These are phyloP conservation scores for Helicoverpa zea DNA, from an alignment of 1,140 invertebrate genomes.

Conservation along the genomic window DNA sequence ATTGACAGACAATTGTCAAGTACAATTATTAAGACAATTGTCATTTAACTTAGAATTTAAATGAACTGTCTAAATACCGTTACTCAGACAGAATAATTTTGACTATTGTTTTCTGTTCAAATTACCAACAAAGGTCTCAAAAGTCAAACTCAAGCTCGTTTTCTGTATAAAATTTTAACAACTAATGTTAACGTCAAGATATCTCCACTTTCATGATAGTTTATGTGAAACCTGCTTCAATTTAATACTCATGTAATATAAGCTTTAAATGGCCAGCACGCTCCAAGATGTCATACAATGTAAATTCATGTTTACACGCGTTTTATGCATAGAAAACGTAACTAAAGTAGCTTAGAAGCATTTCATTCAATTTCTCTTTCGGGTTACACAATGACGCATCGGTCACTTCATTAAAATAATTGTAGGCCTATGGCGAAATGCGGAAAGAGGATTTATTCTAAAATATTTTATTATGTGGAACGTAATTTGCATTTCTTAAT, in stretches of 20 bases:
- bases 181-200: too few species aligned
- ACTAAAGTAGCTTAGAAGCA: background rate
- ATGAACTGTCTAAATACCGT: too few species aligned
- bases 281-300: constrained; percentile 14
- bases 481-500: constrained; percentile 1
- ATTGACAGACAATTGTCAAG: too few species aligned
- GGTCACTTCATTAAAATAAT: constrained; percentile 44
- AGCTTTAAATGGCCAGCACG: constrained; percentile 4
- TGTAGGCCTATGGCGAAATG: background rate
- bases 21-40: too few species aligned
- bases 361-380: constrained; percentile 46
- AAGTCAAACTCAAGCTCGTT: too few species aligned
- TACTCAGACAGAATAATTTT: too few species aligned
- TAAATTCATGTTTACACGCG: constrained; percentile 26
- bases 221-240: background rate
- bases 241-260: background rate
- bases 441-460: constrained; percentile 10
- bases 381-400: constrained; percentile 35
- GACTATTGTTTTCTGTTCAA: too few species aligned
- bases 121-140: too few species aligned
- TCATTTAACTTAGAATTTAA: too few species aligned
- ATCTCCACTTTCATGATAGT: background rate
- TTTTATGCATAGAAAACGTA: constrained; percentile 23
- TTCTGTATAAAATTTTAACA: too few species aligned
- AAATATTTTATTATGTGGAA: background rate